Base-by-base conservation (phyloP, 2,113 vertebrate species). In the Muntiacus reevesi region DNA sequence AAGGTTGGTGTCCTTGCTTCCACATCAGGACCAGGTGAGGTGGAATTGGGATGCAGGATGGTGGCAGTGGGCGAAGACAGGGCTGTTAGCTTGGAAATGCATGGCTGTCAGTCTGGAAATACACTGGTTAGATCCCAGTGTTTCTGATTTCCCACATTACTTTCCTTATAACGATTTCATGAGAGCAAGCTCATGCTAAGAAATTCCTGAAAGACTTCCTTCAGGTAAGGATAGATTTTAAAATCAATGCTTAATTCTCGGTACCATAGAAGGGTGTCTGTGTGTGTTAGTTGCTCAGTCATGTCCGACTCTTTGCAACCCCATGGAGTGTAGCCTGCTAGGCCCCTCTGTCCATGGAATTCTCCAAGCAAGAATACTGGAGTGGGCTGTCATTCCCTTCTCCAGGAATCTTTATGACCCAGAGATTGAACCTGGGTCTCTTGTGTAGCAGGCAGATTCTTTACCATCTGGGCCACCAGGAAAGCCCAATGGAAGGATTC, bases 151-250 rank as follows among this genome's bases (percentile, higher is more conserved):
- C 25, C 21, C 6, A 28, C 92, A 8, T 36, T 36, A 43, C 57
- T 57, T 85, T 76, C 81, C 84, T 79, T 79, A 50, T 8, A 57
- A 28, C 6, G 4, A 50, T 94, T 95, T 88, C 43, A 16, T 23
- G 85, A 95, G 74, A 90, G 52, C 6, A 47, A 87, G 84, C 83
- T 88, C 28, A 47, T 28, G 64, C 74, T 47, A 59, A 71, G 96
- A 96, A 82, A 81, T 86, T 82, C 71, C 86, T 76, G 33, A 76
- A 84, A 93, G 92, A 91, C 43, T 67, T 79, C 50, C 57, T 95
- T 88, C 74, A 82, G 89, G 83, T 95, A 93, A 94, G 97, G 89
- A 27, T 40, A 7, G 52, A 64, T 85, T 87, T 96, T 83, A 62
- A 81, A 87, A 87, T 76, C 50, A 36, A 11, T 40, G 57, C 25